A percentile compares a stretch with the other conserved stretches of the same genome.
Evolutionary conservation across 2,797 vertebrate species (phyloP).

Genomic region (Potorous gilbertii): DNA sequence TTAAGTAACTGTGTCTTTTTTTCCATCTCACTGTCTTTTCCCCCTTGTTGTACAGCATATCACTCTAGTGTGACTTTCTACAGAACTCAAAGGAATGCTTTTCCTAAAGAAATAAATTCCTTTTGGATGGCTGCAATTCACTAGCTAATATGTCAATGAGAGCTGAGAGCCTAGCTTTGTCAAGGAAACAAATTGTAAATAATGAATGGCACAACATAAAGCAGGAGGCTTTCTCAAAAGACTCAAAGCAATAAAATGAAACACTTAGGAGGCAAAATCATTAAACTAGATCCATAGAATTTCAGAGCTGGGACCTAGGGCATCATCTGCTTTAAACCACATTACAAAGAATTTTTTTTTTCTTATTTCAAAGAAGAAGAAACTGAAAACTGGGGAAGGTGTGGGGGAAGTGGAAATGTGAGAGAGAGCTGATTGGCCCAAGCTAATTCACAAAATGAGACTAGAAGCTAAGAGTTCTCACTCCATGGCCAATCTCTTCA

Average conservation of each 20-base stretch:
- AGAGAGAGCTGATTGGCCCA: not conserved
- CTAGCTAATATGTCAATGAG: slow-evolving; percentile 47
- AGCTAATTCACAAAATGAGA: not conserved
- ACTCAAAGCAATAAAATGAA: not conserved
- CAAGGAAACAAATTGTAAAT: slow-evolving; percentile 13
- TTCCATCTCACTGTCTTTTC: not conserved
- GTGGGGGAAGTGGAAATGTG: not conserved
- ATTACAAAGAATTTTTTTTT: too few relatives aligned
- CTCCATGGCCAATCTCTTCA: not conserved
- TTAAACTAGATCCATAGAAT: slow-evolving; percentile 35
- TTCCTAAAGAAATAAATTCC: not conserved
- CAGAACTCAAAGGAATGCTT: slow-evolving; percentile 45
- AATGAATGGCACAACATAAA: slow-evolving; percentile 45
- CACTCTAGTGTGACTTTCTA: slow-evolving; percentile 41
- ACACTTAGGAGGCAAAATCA: slow-evolving; percentile 45
- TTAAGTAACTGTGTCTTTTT: not conserved
- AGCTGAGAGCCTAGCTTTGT: not conserved
- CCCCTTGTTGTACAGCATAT: not conserved
- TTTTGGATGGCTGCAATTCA: not conserved
- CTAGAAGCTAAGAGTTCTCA: not conserved
- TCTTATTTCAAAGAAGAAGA: not conserved
- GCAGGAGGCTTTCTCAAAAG: slow-evolving; percentile 18
- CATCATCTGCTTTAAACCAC: not conserved
- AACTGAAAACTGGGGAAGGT: not conserved
- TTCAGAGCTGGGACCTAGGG: not conserved